Base-by-base conservation (phyloP, 2,888 invertebrate species). In the Standfussiana lucernea region DNA sequence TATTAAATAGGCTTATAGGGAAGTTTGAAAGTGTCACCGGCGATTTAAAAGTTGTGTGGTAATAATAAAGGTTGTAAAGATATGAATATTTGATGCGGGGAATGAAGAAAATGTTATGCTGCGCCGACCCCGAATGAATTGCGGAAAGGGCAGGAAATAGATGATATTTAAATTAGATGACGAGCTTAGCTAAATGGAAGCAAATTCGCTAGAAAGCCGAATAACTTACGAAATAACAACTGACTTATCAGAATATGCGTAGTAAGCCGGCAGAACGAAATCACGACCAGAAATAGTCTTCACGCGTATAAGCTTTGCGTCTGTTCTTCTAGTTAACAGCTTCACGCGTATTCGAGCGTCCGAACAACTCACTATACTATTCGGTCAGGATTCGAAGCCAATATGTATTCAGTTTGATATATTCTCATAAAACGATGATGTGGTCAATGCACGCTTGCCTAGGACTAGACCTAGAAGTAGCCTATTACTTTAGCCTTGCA, bases 281-380 rank as follows among this genome's bases (percentile, higher is more conserved):
- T 76, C 72, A 72, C 62, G 59, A 76, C 77, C 47, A 64, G 76
- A 83, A 83, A 76, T 74, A 79, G 85, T 85, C 47, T 85, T 85
- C 75, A 79, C 72, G 83, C 75, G 70, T 65, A 62, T 71, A 74
- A 72, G 70, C 62, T 67, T 59, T 76, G 66, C 75, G 76, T 74
- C 71, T 86, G 74, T 75, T 76, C 83, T 79, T 73, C 50, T 64
- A 70, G 70, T 73, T 78, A 78, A 83, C 72, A 70, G 69, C 73
- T 82, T 79, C 69, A 83, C 72, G 74, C 74, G 69, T 77, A 64
- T 69, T 80, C 42, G 40, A 64, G n/a, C n/a, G 37, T 24, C 50
- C n/a, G 37, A 72, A 69, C 61, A 61, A 67, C 71, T 56, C 47
- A 68, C n/a, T 72, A 21, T 61, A 61, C 24, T 73, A 24, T 47